Percentiles rank a stretch among this genome's conserved stretches.
Conservation (phyloP, 2,888 invertebrate species). For the Serrognathus titanus region DNA sequence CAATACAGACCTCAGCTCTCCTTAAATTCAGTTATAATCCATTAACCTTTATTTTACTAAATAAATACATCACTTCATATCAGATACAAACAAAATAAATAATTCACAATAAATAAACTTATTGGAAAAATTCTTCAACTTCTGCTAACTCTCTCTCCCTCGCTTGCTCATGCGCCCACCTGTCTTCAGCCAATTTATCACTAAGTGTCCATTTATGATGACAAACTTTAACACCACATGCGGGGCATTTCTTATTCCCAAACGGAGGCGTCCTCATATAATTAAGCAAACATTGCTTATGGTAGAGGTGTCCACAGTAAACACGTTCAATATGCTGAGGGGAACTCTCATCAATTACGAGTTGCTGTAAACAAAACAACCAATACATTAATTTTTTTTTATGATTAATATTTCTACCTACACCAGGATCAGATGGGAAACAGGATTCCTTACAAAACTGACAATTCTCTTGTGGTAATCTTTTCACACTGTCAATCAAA, state of each 20-base stretch:
- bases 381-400: background rate
- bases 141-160: slow-evolving; percentile 69
- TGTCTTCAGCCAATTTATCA: slow-evolving; percentile 66
- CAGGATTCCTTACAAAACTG: slow-evolving; percentile 60
- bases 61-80: background rate
- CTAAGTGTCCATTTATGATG: slow-evolving; percentile 72
- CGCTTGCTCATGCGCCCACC: slow-evolving; percentile 77
- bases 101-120: slow-evolving; percentile 21
- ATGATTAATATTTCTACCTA: slow-evolving; percentile 35
- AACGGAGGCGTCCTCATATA: slow-evolving; percentile 73
- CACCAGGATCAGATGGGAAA: slow-evolving; percentile 57
- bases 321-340: slow-evolving; percentile 64
- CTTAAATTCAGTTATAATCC: too few relatives aligned
- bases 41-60: too few relatives aligned
- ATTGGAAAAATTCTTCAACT: slow-evolving; percentile 69
- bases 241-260: slow-evolving; percentile 66
- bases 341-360: slow-evolving; percentile 56
- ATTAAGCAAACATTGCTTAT: slow-evolving; percentile 63
- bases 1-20: too few relatives aligned
- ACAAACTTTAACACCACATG: slow-evolving; percentile 62
- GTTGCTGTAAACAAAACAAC: slow-evolving; percentile 36
- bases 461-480: slow-evolving; percentile 61
- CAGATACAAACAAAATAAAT: background rate
- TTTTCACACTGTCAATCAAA: slow-evolving; percentile 59
- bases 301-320: slow-evolving; percentile 71